These are phyloP conservation scores for Ypsolopha scabrella DNA, from an alignment of 2,888 invertebrate species.

Conservation along the genomic window DNA sequence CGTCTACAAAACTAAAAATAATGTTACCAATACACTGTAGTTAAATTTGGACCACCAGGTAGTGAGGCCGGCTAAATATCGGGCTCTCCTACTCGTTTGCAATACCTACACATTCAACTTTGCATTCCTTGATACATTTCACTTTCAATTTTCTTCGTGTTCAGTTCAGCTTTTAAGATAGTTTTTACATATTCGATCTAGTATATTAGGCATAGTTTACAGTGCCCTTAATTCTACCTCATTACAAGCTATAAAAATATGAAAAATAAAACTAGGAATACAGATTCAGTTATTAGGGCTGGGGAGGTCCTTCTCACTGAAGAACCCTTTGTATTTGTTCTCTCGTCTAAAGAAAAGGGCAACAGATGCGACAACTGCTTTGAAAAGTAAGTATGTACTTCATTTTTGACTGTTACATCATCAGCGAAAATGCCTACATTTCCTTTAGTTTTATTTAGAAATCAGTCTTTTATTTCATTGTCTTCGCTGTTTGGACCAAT, in stretches of 20 bases:
- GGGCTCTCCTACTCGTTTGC: constrained; percentile 20
- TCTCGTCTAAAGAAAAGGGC: constrained; percentile 77
- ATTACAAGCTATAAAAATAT: constrained; percentile 10
- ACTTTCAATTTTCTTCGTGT: constrained; percentile 16
- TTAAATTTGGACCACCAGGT: not conserved
- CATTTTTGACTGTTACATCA: no score
- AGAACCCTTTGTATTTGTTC: constrained; percentile 80
- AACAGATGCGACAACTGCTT: constrained; percentile 84
- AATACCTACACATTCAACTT: constrained; percentile 35
- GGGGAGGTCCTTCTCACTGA: constrained; percentile 79
- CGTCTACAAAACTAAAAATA: constrained; percentile 44
- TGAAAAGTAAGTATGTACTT: constrained; percentile 66
- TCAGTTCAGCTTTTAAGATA: not conserved
- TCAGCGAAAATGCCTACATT: not conserved
- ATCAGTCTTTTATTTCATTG: not conserved
- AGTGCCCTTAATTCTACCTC: not conserved
- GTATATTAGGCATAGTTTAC: not conserved
- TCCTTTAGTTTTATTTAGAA: not conserved
- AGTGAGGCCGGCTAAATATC: not conserved
- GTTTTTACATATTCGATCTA: not conserved
- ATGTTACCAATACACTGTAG: constrained; percentile 31
- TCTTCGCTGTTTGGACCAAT: no score
- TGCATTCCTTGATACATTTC: constrained; percentile 38
- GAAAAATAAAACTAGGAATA: constrained; percentile 54
- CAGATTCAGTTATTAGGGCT: constrained; percentile 56